Base-by-base conservation (phyloP, 2,888 invertebrate genomes). In the Sabellastarte sp. region DNA sequence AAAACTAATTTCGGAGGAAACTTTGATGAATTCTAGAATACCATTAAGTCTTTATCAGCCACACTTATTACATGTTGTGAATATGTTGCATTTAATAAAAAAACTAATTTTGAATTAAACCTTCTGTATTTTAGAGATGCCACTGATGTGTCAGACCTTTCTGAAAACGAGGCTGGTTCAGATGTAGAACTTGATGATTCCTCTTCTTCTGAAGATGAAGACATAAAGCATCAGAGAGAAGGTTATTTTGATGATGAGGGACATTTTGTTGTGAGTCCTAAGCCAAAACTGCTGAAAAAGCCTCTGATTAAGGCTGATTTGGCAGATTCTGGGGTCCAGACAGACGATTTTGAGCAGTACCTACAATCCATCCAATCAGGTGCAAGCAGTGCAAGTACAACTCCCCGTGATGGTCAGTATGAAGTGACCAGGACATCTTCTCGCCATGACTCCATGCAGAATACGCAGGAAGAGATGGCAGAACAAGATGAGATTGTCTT, bases 71-170 rank as follows among this genome's bases (percentile, higher is more conserved):
- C n/a, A n/a, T n/a, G n/a, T n/a, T n/a, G n/a, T n/a, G n/a, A n/a
- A n/a, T n/a, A n/a, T n/a, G n/a, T n/a, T n/a, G n/a, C n/a, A n/a
- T n/a, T n/a, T n/a, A n/a, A n/a, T n/a, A n/a, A n/a, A n/a, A n/a
- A n/a, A n/a, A n/a, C n/a, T n/a, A n/a, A n/a, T n/a, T n/a, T n/a
- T n/a, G n/a, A n/a, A n/a, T n/a, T n/a, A n/a, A n/a, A n/a, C n/a
- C n/a, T n/a, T n/a, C n/a, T n/a, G n/a, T n/a, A n/a, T 68, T 64
- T 20, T 71, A 80, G 80, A 58, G 76, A 76, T 68, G 73, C 74
- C n/a, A 79, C 78, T 59, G 76, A 79, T 60, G 64, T 80, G 61
- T 78, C 79, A 1, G 81, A 81, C 63, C 66, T 79, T 61, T 77
- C 79, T 0, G 79, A 80, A 10, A 71, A 74, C 53, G 71, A 73